These are phyloP conservation scores for Phallusia fumigata DNA, from an alignment of 23 tunicate species.

Conservation along the genomic window DNA sequence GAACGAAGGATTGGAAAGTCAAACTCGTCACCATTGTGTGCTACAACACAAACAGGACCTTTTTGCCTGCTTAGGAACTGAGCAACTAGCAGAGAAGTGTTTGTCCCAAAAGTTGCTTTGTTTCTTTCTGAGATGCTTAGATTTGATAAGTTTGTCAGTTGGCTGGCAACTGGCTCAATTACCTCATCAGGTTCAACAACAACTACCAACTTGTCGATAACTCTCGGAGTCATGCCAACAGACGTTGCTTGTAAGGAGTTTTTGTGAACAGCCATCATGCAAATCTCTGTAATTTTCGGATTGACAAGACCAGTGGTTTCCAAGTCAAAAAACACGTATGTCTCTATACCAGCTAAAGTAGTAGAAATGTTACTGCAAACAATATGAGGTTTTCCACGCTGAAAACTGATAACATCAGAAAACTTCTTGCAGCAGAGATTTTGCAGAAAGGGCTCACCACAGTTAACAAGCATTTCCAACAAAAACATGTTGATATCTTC, in stretches of 20 bases:
- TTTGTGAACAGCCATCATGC: conserved; percentile 43
- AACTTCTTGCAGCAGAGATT: conserved; percentile 33
- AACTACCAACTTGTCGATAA: conserved; percentile 40
- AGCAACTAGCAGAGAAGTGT: conserved; percentile 26
- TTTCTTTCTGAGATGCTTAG: conserved; percentile 2
- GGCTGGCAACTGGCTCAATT: conserved; percentile 23
- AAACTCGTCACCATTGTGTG: conserved; percentile 65
- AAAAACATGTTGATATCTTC: conserved; percentile 29
- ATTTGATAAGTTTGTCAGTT: conserved; percentile 26
- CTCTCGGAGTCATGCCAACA: conserved; percentile 23
- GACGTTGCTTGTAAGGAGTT: conserved; percentile 6
- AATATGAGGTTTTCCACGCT: no score
- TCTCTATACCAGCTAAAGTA: neutral
- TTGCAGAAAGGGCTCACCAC: neutral
- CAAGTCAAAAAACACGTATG: conserved; percentile 63
- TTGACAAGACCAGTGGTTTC: conserved; percentile 61
- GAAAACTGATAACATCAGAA: conserved; percentile 24
- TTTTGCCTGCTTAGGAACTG: conserved; percentile 38
- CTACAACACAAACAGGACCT: conserved; percentile 54
- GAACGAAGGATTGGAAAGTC: conserved; percentile 40
- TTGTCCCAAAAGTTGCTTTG: conserved; percentile 31
- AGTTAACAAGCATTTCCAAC: conserved; percentile 12
- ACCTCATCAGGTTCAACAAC: conserved; percentile 32
- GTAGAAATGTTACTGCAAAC: neutral
- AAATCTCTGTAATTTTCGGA: conserved; percentile 52